These are phyloP conservation scores for Pteruthius melanotis DNA, from an alignment of 2,113 vertebrate species.

Conservation along the genomic window DNA sequence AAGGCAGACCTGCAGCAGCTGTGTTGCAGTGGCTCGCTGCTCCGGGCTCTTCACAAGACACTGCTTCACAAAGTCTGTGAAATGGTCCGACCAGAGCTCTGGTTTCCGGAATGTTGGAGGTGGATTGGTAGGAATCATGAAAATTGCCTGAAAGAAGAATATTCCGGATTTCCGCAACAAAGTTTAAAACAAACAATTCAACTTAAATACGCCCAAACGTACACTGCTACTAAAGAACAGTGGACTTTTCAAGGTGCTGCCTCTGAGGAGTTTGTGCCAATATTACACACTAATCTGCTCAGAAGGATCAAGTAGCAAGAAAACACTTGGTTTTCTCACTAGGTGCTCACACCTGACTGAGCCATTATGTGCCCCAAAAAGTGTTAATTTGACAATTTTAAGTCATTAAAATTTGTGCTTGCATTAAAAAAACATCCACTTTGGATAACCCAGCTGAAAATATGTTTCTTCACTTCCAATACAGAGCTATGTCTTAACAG, in stretches of 20 bases:
- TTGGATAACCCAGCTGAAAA: background rate
- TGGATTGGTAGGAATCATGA: slow-evolving; percentile 96
- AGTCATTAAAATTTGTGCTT: background rate
- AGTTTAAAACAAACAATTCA: background rate
- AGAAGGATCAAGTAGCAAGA: background rate
- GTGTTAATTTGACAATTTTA: background rate
- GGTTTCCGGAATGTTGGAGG: slow-evolving; percentile 88
- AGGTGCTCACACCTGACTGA: background rate
- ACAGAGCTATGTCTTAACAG: background rate
- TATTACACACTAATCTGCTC: background rate
- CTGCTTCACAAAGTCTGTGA: slow-evolving; percentile 86
- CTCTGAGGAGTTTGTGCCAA: background rate
- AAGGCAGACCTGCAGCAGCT: slow-evolving; percentile 85
- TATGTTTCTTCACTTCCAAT: background rate
- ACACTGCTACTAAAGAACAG: rapidly evolving
- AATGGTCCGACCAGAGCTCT: slow-evolving; percentile 82
- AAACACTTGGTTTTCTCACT: background rate
- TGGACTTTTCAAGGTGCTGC: background rate
- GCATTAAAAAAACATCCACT: background rate
- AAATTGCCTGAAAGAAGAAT: slow-evolving; percentile 83
- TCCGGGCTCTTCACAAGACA: slow-evolving; percentile 94
- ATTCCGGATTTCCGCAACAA: background rate
- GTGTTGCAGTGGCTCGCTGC: slow-evolving; percentile 86
- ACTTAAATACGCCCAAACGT: background rate
- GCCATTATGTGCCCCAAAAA: background rate